A percentile compares a stretch with the other conserved stretches of the same genome.
Conservation (phyloP, 2,797 vertebrate species). For the Tachyglossus aculeatus region DNA sequence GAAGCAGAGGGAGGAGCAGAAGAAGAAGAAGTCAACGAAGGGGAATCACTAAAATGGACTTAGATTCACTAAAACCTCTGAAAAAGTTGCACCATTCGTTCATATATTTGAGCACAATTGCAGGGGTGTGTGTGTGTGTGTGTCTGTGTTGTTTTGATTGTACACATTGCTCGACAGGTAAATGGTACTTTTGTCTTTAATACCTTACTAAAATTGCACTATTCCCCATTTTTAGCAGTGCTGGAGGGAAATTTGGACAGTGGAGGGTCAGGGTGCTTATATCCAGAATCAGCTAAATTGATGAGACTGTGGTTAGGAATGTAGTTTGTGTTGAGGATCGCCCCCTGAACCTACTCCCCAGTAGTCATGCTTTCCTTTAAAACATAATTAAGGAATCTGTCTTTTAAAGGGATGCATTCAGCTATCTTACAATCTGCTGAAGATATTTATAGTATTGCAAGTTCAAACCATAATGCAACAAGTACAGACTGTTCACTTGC, state of each 20-base stretch:
- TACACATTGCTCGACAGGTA: conserved; percentile 55
- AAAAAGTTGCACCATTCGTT: conserved; percentile 43
- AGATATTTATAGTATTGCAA: neutral
- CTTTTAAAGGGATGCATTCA: too few species aligned
- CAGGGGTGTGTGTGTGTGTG: too few species aligned
- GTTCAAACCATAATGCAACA: neutral
- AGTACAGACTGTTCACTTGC: conserved; percentile 9
- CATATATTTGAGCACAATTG: conserved; percentile 49
- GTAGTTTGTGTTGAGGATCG: conserved; percentile 24
- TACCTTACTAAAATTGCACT: conserved; percentile 65
- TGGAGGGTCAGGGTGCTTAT: conserved; percentile 25
- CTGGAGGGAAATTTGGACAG: conserved; percentile 38
- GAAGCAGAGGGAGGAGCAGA: conserved; percentile 89
- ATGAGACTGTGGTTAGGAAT: conserved; percentile 7
- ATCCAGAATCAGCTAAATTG: neutral
- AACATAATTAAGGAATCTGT: too few species aligned
- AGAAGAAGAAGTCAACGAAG: conserved; percentile 89
- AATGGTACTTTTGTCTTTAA: conserved; percentile 39
- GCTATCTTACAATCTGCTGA: neutral
- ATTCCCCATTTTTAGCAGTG: conserved; percentile 58
- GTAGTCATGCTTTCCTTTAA: conserved; percentile 32
- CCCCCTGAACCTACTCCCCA: conserved; percentile 38
- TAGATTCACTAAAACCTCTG: conserved; percentile 51
- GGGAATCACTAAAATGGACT: conserved; percentile 78
- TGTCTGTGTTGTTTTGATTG: conserved; percentile 54